Evolutionary conservation across 2,888 invertebrate species (phyloP).

Genomic region (Ischnus inquisitorius): DNA sequence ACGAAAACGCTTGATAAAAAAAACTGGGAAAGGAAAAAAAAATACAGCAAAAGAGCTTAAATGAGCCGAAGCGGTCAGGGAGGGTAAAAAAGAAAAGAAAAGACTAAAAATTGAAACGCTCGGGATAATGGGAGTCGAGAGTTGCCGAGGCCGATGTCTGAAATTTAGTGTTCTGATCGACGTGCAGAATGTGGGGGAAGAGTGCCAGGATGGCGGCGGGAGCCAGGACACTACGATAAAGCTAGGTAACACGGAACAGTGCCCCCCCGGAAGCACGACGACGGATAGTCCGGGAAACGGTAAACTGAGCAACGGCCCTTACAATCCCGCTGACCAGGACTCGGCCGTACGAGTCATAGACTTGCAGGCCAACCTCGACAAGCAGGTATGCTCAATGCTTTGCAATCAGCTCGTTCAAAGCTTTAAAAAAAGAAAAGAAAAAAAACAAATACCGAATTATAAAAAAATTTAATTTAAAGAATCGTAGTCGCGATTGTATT

Average conservation of each 20-base stretch:
- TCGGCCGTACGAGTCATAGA: slow-evolving; percentile 90
- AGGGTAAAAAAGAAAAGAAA: slow-evolving; percentile 18
- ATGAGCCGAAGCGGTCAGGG: not conserved
- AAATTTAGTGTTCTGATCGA: slow-evolving; percentile 82
- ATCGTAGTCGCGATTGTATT: not conserved
- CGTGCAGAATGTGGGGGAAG: slow-evolving; percentile 81
- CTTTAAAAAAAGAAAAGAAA: slow-evolving; percentile 1
- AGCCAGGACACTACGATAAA: slow-evolving; percentile 70
- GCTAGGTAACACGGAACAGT: slow-evolving; percentile 65
- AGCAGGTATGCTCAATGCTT: slow-evolving; percentile 89
- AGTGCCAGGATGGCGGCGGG: slow-evolving; percentile 65
- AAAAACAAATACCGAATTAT: not conserved
- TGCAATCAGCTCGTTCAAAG: slow-evolving; percentile 25
- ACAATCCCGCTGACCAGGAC: slow-evolving; percentile 87
- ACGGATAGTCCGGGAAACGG: slow-evolving; percentile 67
- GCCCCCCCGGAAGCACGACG: slow-evolving; percentile 54
- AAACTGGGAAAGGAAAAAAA: not conserved
- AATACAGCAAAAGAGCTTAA: not conserved
- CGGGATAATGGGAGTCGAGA: slow-evolving; percentile 72
- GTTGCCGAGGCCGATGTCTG: slow-evolving; percentile 50
- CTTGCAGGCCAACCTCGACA: slow-evolving; percentile 94
- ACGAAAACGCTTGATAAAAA: not conserved
- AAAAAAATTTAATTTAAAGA: not conserved
- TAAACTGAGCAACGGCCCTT: slow-evolving; percentile 84
- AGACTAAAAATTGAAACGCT: slow-evolving; percentile 72